These are phyloP conservation scores for Sussaba pulchella DNA, from an alignment of 2,888 invertebrate genomes.

Conservation along the genomic window DNA sequence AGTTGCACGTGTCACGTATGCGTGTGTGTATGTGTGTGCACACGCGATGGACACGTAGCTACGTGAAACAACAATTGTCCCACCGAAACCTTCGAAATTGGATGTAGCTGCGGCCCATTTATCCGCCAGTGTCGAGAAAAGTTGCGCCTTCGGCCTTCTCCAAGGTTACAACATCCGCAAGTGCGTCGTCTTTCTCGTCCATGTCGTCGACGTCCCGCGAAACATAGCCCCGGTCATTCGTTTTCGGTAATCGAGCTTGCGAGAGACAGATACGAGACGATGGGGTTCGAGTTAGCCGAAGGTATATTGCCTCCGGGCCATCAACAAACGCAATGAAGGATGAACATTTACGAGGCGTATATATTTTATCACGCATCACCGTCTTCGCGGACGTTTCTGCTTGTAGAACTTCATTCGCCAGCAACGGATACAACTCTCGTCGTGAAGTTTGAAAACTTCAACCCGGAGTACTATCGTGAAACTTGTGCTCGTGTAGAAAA, in stretches of 20 bases:
- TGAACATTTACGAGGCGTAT: slow-evolving; percentile 47
- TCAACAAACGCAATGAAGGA: slow-evolving; percentile 23
- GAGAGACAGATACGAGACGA: slow-evolving; percentile 3
- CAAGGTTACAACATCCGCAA: background rate
- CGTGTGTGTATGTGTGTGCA: too few relatives aligned
- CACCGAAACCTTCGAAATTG: slow-evolving; percentile 50
- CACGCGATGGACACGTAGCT: background rate
- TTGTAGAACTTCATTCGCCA: background rate
- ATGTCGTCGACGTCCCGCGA: background rate
- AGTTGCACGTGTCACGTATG: background rate
- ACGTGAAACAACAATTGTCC: slow-evolving; percentile 52
- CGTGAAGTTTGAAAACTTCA: too few relatives aligned
- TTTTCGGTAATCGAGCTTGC: slow-evolving; percentile 33
- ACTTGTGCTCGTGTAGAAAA: background rate
- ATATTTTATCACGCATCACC: slow-evolving; percentile 40
- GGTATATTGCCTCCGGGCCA: background rate
- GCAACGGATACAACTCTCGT: too few relatives aligned
- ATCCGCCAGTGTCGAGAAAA: slow-evolving; percentile 7
- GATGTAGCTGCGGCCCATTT: slow-evolving; percentile 46
- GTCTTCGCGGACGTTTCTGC: background rate
- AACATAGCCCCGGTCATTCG: slow-evolving; percentile 31
- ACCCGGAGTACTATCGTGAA: too few relatives aligned
- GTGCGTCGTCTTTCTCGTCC: background rate
- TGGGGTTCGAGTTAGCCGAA: background rate
- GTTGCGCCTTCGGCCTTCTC: slow-evolving; percentile 27